Evolutionary conservation across 2,113 vertebrate genomes (phyloP).

Genomic region (Megaceryle torquata): DNA sequence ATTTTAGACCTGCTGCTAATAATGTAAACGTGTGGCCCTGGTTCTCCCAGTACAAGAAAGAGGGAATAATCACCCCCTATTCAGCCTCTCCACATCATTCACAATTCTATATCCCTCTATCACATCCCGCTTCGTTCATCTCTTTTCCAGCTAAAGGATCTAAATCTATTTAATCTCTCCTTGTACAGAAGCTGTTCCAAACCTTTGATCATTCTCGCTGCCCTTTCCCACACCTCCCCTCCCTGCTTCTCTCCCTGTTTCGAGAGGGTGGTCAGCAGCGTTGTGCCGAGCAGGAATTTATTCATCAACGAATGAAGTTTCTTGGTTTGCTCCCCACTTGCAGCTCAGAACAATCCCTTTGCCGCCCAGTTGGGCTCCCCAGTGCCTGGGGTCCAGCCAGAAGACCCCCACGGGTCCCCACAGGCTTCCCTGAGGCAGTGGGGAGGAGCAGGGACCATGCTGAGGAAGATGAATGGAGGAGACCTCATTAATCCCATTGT

Average conservation of each 20-base stretch:
- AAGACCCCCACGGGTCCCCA: neutral
- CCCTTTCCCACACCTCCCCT: neutral
- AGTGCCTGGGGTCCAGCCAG: neutral
- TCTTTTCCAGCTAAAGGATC: constrained; percentile 41
- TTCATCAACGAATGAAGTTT: neutral
- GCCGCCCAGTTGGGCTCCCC: neutral
- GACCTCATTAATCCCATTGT: neutral
- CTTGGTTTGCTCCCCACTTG: neutral
- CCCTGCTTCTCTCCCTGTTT: neutral
- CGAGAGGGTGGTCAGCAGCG: neutral
- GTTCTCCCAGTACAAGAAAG: neutral
- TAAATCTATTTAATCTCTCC: constrained; percentile 60
- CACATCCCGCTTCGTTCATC: neutral
- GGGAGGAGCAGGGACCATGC: neutral
- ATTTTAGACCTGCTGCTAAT: constrained; percentile 44
- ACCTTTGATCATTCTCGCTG: constrained; percentile 31
- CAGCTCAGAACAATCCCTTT: neutral
- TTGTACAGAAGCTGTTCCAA: constrained; percentile 29
- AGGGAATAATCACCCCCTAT: constrained; percentile 22
- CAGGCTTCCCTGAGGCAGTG: fast-evolving
- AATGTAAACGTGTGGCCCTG: constrained; percentile 10
- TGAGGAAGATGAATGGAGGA: neutral
- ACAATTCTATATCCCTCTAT: constrained; percentile 4
- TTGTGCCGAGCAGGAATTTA: neutral
- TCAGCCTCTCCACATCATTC: constrained; percentile 25